Evolutionary conservation across 2,888 invertebrate species (phyloP).

Genomic region (Chloroclystis v-ata): DNA sequence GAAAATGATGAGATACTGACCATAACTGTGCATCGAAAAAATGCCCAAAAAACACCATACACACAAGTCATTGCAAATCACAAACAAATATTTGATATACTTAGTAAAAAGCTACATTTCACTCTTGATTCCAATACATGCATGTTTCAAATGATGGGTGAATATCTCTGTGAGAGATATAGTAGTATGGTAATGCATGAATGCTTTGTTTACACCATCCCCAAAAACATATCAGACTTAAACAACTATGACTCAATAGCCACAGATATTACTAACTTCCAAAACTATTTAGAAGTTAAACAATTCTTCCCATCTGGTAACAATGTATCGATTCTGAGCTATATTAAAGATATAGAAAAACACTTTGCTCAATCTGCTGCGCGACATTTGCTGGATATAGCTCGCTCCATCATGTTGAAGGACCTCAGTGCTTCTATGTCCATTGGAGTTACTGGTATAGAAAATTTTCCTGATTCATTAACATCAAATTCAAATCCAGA

Average conservation of each 20-base stretch:
- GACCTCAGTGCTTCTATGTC: conserved; percentile 86
- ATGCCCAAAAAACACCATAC: conserved; percentile 65
- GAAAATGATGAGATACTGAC: conserved; percentile 52
- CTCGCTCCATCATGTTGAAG: conserved; percentile 85
- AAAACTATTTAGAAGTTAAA: conserved; percentile 78
- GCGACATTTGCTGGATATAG: conserved; percentile 82
- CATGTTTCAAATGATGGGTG: conserved; percentile 77
- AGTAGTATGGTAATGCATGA: conserved; percentile 82
- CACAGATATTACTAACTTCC: conserved; percentile 81
- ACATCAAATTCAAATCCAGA: conserved; percentile 42
- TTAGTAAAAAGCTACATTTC: conserved; percentile 76
- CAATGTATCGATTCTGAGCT: conserved; percentile 79
- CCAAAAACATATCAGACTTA: conserved; percentile 84
- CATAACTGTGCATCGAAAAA: conserved; percentile 59
- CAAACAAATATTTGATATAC: conserved; percentile 75
- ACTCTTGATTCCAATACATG: conserved; percentile 57
- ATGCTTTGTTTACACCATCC: conserved; percentile 86
- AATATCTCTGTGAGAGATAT: conserved; percentile 77
- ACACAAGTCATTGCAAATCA: conserved; percentile 78
- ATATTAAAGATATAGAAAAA: conserved; percentile 84
- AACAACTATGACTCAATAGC: conserved; percentile 81
- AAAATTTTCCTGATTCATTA: conserved; percentile 48
- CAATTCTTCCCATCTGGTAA: conserved; percentile 78
- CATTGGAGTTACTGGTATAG: conserved; percentile 76
- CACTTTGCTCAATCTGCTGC: conserved; percentile 88